phyloP scores from a whole-genome alignment of 2,888 invertebrate species.

The Drosophila rellima region DNA sequence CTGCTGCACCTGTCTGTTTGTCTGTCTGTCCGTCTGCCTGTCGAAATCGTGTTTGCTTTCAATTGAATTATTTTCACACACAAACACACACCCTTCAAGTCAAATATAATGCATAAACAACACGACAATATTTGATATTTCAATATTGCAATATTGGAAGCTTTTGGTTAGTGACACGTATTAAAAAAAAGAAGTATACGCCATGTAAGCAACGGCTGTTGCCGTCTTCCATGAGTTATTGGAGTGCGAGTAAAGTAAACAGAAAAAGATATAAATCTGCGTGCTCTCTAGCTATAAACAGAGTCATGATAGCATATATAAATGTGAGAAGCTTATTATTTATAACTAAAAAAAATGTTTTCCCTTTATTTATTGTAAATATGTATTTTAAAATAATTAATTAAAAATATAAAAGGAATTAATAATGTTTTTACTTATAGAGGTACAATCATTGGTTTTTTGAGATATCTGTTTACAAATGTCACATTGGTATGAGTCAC shows the following conservation, averaged over 20 bases:
- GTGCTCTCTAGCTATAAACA: slow-evolving; percentile 20
- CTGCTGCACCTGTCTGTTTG: slow-evolving; percentile 43
- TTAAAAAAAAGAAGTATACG: slow-evolving; percentile 40
- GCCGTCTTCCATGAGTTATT: slow-evolving; percentile 6
- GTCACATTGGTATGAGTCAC: too few relatives aligned
- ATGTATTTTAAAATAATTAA: too few relatives aligned
- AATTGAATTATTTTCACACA: slow-evolving; percentile 55
- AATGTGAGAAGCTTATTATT: background rate
- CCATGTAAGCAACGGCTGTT: slow-evolving; percentile 19
- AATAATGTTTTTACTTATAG: too few relatives aligned
- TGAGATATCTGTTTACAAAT: too few relatives aligned
- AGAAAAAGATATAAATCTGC: background rate
- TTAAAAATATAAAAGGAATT: too few relatives aligned
- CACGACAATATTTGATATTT: slow-evolving; percentile 63
- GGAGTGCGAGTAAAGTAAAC: background rate
- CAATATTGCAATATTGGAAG: slow-evolving; percentile 50
- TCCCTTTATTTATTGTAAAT: background rate
- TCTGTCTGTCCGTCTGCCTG: slow-evolving; percentile 4
- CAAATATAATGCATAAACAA: slow-evolving; percentile 46
- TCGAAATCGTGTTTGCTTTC: slow-evolving; percentile 35
- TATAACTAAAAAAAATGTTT: background rate
- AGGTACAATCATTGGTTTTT: too few relatives aligned
- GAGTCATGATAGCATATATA: slow-evolving; percentile 7
- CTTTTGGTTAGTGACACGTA: slow-evolving; percentile 55
- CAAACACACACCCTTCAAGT: slow-evolving; percentile 12